phyloP scores from a whole-genome alignment of 2,888 invertebrate genomes.

The Pandemis heparana region DNA sequence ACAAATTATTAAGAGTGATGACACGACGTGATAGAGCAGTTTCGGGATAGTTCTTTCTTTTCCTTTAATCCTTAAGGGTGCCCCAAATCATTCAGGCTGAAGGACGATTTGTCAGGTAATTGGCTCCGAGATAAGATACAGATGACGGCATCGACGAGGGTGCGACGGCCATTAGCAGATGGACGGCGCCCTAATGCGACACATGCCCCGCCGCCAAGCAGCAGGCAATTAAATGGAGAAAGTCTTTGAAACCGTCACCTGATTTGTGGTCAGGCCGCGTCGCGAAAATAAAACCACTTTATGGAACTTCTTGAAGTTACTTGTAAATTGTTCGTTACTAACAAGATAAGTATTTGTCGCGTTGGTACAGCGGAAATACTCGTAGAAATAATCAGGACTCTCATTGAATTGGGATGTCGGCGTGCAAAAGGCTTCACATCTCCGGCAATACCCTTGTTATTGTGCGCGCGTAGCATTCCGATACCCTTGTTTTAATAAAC shows the following conservation, averaged over 20 bases:
- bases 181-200: conserved; percentile 1
- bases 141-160: conserved; percentile 24
- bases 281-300: not conserved
- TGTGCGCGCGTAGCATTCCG: conserved; percentile 30
- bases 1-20: not conserved
- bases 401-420: not conserved
- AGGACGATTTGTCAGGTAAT: conserved; percentile 24
- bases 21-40: not conserved
- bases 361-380: not conserved
- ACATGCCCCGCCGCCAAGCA: conserved; percentile 1
- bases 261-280: not conserved
- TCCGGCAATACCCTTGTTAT: conserved; percentile 11
- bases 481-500: conserved; percentile 33
- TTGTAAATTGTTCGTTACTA: not conserved
- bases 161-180: conserved; percentile 12
- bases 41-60: conserved; percentile 12
- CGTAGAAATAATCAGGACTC: not conserved
- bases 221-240: not conserved
- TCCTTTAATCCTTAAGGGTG: not conserved
- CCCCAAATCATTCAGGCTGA: conserved; percentile 1
- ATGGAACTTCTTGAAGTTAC: not conserved
- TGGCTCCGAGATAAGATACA: conserved; percentile 25
- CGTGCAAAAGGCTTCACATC: not conserved
- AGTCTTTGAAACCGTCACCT: not conserved
- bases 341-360: not conserved